Percentiles rank a stretch among this genome's conserved stretches.
Evolutionary conservation across 2,113 vertebrate genomes (phyloP).

Genomic region (Corythaeola cristata): DNA sequence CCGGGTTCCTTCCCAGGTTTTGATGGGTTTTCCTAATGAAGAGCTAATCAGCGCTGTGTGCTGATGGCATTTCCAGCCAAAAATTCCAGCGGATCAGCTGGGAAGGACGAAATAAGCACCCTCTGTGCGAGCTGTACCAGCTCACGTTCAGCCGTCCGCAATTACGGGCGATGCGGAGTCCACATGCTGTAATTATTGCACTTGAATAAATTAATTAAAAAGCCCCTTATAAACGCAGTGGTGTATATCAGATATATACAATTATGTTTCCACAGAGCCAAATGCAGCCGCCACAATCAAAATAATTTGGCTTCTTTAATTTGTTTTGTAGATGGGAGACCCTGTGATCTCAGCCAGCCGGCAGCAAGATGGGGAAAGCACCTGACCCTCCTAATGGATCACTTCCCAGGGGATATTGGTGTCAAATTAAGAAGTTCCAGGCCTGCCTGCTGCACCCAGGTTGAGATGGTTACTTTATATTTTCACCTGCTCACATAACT

Average conservation of each 20-base stretch:
- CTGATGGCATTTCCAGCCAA: background rate
- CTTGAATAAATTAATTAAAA: background rate
- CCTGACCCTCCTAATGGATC: rapidly evolving
- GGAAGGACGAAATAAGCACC: background rate
- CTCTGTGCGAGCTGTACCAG: background rate
- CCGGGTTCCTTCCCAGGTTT: too few relatives aligned
- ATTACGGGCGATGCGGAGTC: rapidly evolving
- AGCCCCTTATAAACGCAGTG: rapidly evolving
- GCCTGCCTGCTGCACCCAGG: background rate
- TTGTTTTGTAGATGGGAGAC: background rate
- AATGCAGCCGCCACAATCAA: background rate
- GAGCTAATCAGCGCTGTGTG: background rate
- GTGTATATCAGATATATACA: rapidly evolving
- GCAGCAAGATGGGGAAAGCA: rapidly evolving
- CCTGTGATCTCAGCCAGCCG: too few relatives aligned
- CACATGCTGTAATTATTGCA: rapidly evolving
- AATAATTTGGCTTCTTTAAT: background rate
- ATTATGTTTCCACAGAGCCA: background rate
- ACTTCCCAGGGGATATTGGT: background rate
- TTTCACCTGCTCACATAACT: rapidly evolving
- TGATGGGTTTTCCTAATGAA: background rate
- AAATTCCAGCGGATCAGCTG: background rate
- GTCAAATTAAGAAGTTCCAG: background rate
- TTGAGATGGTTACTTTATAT: rapidly evolving
- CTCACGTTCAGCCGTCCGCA: background rate